Percentiles rank a stretch among this genome's conserved stretches.
These are phyloP conservation scores for Ramphastos sulfuratus DNA, from an alignment of 2,113 vertebrate genomes.

Conservation along the genomic window DNA sequence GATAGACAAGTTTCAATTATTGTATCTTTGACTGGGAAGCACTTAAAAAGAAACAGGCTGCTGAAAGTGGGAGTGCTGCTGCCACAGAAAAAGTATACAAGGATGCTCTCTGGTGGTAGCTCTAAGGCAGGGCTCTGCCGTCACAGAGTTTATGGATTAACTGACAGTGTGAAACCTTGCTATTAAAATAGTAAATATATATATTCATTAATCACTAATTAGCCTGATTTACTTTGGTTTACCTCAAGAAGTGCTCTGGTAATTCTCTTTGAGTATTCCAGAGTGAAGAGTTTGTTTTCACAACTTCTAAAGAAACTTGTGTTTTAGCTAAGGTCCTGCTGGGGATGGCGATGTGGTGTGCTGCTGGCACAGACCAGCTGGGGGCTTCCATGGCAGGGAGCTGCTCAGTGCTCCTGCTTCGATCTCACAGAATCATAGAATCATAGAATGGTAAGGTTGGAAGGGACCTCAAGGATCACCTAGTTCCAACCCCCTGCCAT, in stretches of 20 bases:
- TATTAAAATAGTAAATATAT: not conserved
- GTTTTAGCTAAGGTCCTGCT: not conserved
- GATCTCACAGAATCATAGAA: too few species aligned
- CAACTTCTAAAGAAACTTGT: fast-evolving
- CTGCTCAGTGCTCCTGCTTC: not conserved
- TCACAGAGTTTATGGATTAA: not conserved
- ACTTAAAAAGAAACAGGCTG: conserved; percentile 31
- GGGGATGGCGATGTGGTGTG: fast-evolving
- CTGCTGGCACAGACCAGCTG: not conserved
- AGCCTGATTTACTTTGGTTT: not conserved
- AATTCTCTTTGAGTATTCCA: not conserved
- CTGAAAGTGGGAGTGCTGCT: not conserved
- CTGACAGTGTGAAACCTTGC: not conserved
- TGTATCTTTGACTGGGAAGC: conserved; percentile 45
- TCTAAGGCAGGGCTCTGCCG: not conserved
- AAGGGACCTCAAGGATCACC: too few species aligned
- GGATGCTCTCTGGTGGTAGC: conserved; percentile 59
- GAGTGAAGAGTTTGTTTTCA: not conserved
- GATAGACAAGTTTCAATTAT: conserved; percentile 70
- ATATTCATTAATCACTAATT: not conserved
- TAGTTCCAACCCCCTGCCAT: too few species aligned
- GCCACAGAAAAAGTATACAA: conserved; percentile 62
- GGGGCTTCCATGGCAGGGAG: not conserved
- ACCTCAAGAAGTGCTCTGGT: not conserved
- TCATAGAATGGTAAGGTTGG: too few species aligned